Base-by-base conservation (phyloP, 30 jellyfish, hydroid and myxozoan genomes). In the Mastigias papua region DNA sequence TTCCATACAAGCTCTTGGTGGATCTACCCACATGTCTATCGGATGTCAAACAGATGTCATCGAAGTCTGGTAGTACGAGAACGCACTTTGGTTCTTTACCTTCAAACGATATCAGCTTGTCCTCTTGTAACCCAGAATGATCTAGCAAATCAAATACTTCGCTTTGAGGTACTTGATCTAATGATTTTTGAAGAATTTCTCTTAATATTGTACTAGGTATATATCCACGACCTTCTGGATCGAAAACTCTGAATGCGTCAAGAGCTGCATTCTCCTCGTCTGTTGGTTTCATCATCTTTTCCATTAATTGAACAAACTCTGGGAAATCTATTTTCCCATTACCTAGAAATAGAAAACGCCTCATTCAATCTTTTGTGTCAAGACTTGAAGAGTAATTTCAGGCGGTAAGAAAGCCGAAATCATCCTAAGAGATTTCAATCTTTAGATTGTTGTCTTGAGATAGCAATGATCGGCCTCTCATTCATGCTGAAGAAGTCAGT, bases 271-370 rank as follows among this genome's bases (percentile, higher is more conserved):
- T 94, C 21, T 94, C 94, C 66, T 94, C 98, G 63, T 94, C 98
- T 34, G 50, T 94, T 32, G 98, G 98, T 65, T 94, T 94, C 72
- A 94, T 72, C 98, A 94, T 94, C 67, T 94, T 94, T 73, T 89
- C 97, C 98, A 94, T 94, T 69, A 94, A 63, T 32, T 80, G 84
- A 6, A 94, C 96, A 61, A 94, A 94, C 63, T 94, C 98, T 15
- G 97, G 96, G 72, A 94, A 89, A 69, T 94, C 98, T 19, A 94
- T 89, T 75, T 83, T 94, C 22, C 98, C 98, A 72, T 94, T 94
- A 21, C 98, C 98, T 94, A 49, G 32, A 83, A 48, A 16, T n/a
- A 20, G 8, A 34, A 51, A 31, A n/a, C n/a, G n/a, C n/a, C n/a
- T n/a, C n/a, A n/a, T n/a, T n/a, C n/a, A n/a, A n/a, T n/a, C n/a